Percentiles rank a stretch among this genome's conserved stretches.
These are phyloP conservation scores for Oikopleura vanhoeffeni DNA, from an alignment of 23 tunicate species.

Conservation along the genomic window DNA sequence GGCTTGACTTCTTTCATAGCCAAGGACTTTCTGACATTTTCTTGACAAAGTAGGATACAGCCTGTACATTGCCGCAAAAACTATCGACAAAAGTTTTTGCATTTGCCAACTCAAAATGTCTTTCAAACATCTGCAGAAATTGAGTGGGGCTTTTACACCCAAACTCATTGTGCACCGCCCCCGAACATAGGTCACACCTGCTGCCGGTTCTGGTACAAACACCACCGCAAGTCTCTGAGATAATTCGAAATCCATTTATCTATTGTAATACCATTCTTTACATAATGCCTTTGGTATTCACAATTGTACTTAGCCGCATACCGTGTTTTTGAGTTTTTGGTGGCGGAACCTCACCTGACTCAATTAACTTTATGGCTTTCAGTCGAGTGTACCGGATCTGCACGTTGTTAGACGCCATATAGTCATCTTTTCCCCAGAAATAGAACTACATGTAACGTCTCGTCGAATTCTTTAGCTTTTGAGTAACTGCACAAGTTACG, in stretches of 20 bases:
- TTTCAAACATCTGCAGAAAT: background rate
- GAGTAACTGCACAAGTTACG: too few species aligned
- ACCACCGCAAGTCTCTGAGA: background rate
- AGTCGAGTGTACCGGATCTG: too few species aligned
- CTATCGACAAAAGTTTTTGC: background rate
- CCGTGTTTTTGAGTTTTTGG: too few species aligned
- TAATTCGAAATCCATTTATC: too few species aligned
- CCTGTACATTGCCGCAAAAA: background rate
- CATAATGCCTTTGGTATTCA: background rate
- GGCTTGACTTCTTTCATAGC: background rate
- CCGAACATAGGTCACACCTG: background rate
- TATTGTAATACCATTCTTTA: background rate
- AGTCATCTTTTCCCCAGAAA: too few species aligned
- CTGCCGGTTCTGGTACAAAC: background rate
- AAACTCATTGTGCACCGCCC: background rate
- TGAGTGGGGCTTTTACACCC: conserved; percentile 12
- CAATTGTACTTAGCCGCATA: too few species aligned
- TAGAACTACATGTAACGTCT: too few species aligned
- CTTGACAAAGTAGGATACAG: background rate
- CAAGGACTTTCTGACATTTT: background rate
- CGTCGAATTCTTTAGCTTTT: too few species aligned
- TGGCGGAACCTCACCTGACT: too few species aligned
- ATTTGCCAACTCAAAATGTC: background rate
- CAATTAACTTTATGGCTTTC: too few species aligned
- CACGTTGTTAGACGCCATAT: background rate